Evolutionary conservation across 2,888 invertebrate species (phyloP), one percentile per base, ranked within the genome.

Genomic region (Mythimna pallens): DNA sequence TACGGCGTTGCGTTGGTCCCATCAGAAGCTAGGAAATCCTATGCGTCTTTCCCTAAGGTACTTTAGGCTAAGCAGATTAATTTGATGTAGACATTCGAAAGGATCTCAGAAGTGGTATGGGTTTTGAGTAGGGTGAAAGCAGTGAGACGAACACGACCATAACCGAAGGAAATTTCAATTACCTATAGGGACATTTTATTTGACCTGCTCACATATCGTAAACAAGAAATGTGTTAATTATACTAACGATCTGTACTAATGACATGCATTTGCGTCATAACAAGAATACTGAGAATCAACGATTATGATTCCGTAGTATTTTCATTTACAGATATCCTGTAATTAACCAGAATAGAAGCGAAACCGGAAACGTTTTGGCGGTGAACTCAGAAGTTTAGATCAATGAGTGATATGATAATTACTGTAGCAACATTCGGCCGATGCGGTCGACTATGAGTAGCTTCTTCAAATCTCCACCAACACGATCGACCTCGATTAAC

Each of bases 241-340:
- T 17, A 22, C 22, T 77, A 70, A 70, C 36, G 43, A 65, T 47
- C n/a, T 64, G 17, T 22, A 55, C 71, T 17, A 57, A 65, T 65
- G 79, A 79, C 65, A 64, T 22, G 52, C 54, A 22, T 78, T n/a
- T 6, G 22, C 36, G 58, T 65, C 73, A 65, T 59, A 73, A 30
- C 36, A 50, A 47, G 52, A 64, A 73, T 78, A 65, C 73, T 50
- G 10, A 65, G 73, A 78, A 78, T 54, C 73, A 58, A 54, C 52
- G 63, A 63, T 68, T 50, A 63, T 14, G 58, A 47, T 58, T 58
- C 57, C 36, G 22, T 67, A 43, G n/a, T 66, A 52, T 63, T 79
- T 52, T 57, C 8, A 62, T 73, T 67, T 68, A 63, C 34, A 62
- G 34, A 73, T 43, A 55, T 66, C 52, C 25, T 58, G 36, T 17